Percentiles rank a stretch among this genome's conserved stretches.
These are phyloP conservation scores for Ascaphus truei DNA, from an alignment of 2,113 vertebrate genomes.

Conservation along the genomic window DNA sequence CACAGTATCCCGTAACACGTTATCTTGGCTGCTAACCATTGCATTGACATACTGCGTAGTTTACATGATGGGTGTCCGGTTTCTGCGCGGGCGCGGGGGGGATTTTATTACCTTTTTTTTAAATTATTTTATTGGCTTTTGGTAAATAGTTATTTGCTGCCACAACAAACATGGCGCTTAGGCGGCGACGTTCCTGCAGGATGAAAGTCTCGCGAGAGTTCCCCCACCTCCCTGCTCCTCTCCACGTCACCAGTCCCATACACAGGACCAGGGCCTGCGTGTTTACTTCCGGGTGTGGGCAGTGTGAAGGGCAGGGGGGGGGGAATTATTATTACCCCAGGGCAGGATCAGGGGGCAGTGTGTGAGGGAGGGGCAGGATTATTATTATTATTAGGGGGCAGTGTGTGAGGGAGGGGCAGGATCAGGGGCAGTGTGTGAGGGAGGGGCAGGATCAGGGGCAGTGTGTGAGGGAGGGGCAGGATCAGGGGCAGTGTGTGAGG, in stretches of 20 bases:
- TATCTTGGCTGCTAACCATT: too few species aligned
- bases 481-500: slow-evolving; percentile 58
- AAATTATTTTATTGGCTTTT: too few species aligned
- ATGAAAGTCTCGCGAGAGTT: background rate
- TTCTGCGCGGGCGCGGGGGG: too few species aligned
- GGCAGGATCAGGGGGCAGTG: background rate
- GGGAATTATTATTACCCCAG: too few species aligned
- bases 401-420: background rate
- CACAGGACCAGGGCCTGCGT: too few species aligned
- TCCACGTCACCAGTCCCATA: slow-evolving; percentile 33
- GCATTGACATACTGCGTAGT: too few species aligned
- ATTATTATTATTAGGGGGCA: background rate
- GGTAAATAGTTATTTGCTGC: too few species aligned
- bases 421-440: background rate
- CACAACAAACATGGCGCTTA: slow-evolving; percentile 4
- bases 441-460: background rate
- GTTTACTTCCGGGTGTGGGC: slow-evolving; percentile 20
- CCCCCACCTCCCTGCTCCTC: accelerated
- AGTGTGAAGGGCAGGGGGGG: too few species aligned
- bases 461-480: slow-evolving; percentile 6
- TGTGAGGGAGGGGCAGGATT: too few species aligned
- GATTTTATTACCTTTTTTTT: too few species aligned
- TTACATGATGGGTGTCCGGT: too few species aligned
- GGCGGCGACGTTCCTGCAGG: accelerated
- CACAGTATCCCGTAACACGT: too few species aligned